A percentile compares a stretch with the other conserved stretches of the same genome.
These are phyloP conservation scores for Symphodus melops DNA, from an alignment of 2,113 vertebrate genomes.

Conservation along the genomic window DNA sequence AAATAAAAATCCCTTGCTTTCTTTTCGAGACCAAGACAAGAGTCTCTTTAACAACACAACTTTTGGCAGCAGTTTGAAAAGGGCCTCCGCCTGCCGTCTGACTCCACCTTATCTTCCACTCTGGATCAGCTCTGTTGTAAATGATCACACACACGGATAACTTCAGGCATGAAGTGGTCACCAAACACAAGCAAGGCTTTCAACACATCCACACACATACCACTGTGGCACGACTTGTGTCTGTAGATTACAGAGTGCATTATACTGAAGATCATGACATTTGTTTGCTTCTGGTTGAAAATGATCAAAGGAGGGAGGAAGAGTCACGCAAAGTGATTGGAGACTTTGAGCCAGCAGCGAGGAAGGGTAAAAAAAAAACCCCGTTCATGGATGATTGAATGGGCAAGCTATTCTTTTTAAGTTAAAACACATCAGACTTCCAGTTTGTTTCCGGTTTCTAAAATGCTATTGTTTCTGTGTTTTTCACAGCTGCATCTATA, in stretches of 20 bases:
- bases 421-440: neutral
- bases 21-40: neutral
- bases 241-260: neutral
- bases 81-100: conserved; percentile 14
- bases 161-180: conserved; percentile 9
- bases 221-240: conserved; percentile 8
- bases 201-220: conserved; percentile 47
- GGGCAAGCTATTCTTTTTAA: neutral
- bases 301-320: conserved; percentile 1
- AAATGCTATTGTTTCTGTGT: no score
- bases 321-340: conserved; percentile 32
- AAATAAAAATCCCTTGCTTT: no score
- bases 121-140: conserved; percentile 48
- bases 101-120: conserved; percentile 38
- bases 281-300: neutral
- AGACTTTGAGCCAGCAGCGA: neutral
- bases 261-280: neutral
- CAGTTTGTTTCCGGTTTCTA: no score
- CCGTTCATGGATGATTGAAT: no score
- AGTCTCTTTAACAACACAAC: conserved; percentile 13
- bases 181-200: conserved; percentile 11
- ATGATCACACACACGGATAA: conserved; percentile 43
- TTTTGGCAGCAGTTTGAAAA: conserved; percentile 20
- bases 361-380: neutral
- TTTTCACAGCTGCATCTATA: no score